phyloP scores from a whole-genome alignment of 2,797 vertebrate species.

The Amblyraja radiata region DNA sequence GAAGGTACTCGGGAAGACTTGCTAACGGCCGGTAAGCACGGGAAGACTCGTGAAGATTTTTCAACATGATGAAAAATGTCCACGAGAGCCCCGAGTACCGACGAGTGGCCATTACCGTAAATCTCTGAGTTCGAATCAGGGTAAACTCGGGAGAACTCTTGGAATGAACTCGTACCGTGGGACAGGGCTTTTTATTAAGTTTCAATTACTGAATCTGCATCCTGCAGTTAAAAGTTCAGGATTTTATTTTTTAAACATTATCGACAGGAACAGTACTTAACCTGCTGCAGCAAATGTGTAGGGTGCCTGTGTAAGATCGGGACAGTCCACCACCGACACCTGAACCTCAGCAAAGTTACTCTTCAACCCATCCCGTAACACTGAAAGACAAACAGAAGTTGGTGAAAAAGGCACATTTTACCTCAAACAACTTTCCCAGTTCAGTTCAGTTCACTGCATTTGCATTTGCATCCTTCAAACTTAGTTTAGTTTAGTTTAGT shows the following conservation, averaged over 20 bases:
- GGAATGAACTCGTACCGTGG: too few species aligned
- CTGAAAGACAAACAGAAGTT: conserved; percentile 51
- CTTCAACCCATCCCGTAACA: conserved; percentile 74
- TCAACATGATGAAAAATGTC: too few species aligned
- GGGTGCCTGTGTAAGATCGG: conserved; percentile 81
- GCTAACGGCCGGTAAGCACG: too few species aligned
- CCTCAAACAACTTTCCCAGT: not conserved
- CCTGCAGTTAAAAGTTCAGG: not conserved
- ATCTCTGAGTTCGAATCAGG: too few species aligned
- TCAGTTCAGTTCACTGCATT: not conserved
- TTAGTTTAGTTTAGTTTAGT: too few species aligned
- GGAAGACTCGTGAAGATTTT: too few species aligned
- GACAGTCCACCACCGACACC: conserved; percentile 81
- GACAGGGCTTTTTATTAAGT: too few species aligned
- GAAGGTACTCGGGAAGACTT: too few species aligned
- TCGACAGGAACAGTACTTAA: conserved; percentile 46
- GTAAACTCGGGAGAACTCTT: too few species aligned
- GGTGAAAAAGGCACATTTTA: not conserved
- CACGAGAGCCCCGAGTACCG: too few species aligned
- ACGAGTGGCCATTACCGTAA: too few species aligned
- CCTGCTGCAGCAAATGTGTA: conserved; percentile 86
- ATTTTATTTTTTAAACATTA: not conserved
- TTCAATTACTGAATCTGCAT: not conserved
- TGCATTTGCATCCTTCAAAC: not conserved
- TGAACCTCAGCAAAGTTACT: conserved; percentile 79